Evolutionary conservation across 2,113 vertebrate genomes (phyloP), one percentile per base, ranked within the genome.

Genomic region (Bubo scandiacus): DNA sequence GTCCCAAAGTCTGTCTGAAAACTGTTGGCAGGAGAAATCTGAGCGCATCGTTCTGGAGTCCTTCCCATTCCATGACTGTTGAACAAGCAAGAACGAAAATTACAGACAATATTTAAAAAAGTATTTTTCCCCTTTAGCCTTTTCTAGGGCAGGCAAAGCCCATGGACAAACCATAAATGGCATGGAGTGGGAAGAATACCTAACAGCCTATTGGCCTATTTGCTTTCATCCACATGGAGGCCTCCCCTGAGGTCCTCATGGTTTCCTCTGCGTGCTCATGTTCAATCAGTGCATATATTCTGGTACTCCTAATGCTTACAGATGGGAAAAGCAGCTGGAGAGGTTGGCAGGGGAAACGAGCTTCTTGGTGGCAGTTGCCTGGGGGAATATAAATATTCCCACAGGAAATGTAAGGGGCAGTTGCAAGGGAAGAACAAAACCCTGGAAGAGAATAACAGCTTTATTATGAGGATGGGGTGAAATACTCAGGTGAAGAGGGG

Each of bases 281-380:
- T 88, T 90, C 82, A 4, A 27, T 51, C 88, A 32, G 14, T 23
- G 42, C 59, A 51, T 22, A 21, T 43, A 62, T 72, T 88, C 88
- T 78, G 65, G 42, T 75, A 11, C 51, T 86, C 30, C 82, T 72
- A 20, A 80, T 2, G 49, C 63, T 75, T 88, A 66, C 82, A 90
- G 90, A 95, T 81, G 81, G 81, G 71, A 88, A 86, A 89, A 66
- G 42, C 92, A 96, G 70, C 89, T 94, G 94, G 82, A 88, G 65
- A 90, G 61, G 62, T 5, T 95, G 86, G 95, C 75, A 92, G 79
- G 38, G 55, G 80, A 86, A 95, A 91, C 2, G 40, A 83, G 11
- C 36, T 57, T 11, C 57, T 61, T 55, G 70, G 68, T 90, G 84
- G 78, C 59, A 94, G 59, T 8, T 79, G 59, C 79, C 55, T 82